Evolutionary conservation across 2,113 vertebrate species (phyloP), one percentile per base, ranked within the genome.

Genomic region (Mellivora capensis): DNA sequence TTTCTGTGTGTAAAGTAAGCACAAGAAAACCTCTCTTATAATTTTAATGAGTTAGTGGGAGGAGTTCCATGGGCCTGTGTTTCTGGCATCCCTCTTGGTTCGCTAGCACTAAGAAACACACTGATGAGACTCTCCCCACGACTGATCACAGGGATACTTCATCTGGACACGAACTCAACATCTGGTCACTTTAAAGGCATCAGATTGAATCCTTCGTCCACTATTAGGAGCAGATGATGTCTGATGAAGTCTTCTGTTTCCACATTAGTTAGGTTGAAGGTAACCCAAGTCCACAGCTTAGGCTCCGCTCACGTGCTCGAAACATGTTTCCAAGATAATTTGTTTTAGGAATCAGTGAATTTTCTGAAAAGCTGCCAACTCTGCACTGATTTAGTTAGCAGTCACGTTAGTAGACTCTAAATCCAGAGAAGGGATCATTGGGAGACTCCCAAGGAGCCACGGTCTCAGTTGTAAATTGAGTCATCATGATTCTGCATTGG

Each of bases 311-410:
- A 67, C 8, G 47, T 2, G 10, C 18, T 47, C 8, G 13, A 86
- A 47, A 31, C 23, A 69, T 37, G 17, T 76, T 81, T 90, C 76
- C 1, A 42, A 95, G 76, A 90, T 61, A 86, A 90, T 67, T 67
- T 54, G 57, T 49, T 91, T 84, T 31, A 90, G 59, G 27, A 69
- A 83, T 71, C 27, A 74, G 62, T 83, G 42, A 37, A 42, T 47
- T 20, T 62, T 39, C 31, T 42, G 44, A 83, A 61, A 84, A 72
- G 7, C 34, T 71, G 49, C 25, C n/a, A 59, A 31, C 18, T n/a
- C 6, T 17, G 17, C 14, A 80, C 74, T 74, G n/a, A 37, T 64
- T 62, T 25, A 15, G 27, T 72, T 27, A 13, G 39, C 5, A n/a
- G 39, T 87, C 29, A 29, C 31, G 29, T 47, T 31, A 14, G 15